These are phyloP conservation scores for Illadopsis cleaveri DNA, from an alignment of 2,113 vertebrate genomes.

Conservation along the genomic window DNA sequence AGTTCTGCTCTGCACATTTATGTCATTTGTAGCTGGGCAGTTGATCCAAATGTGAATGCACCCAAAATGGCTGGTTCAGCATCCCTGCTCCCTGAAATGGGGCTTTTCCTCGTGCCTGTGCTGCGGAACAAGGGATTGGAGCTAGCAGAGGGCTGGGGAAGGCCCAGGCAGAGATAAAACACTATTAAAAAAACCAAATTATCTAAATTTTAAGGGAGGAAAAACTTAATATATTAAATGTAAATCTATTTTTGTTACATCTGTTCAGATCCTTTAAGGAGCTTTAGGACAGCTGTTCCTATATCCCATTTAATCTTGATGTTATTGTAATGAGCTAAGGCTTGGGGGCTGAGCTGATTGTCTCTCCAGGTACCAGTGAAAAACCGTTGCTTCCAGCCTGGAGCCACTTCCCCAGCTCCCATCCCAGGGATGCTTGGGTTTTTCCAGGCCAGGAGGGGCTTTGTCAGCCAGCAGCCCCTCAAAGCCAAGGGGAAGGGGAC, in stretches of 20 bases:
- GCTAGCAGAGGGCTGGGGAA: neutral
- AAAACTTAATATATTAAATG: conserved; percentile 59
- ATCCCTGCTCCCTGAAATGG: neutral
- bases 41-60: too few relatives aligned
- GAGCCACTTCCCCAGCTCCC: neutral
- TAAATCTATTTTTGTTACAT: conserved; percentile 69
- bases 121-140: neutral
- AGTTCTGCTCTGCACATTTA: too few relatives aligned
- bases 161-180: neutral
- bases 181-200: neutral
- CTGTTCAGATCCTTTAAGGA: conserved; percentile 64
- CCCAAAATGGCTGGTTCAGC: neutral
- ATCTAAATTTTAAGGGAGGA: conserved; percentile 38
- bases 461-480: neutral
- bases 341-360: conserved; percentile 31
- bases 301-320: conserved; percentile 66
- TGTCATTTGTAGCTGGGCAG: too few relatives aligned
- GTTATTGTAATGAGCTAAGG: conserved; percentile 57
- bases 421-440: rapidly evolving
- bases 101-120: neutral
- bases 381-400: neutral
- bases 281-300: conserved; percentile 67
- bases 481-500: neutral
- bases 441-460: neutral
- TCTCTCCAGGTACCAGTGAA: conserved; percentile 27